A percentile compares a stretch with the other conserved stretches of the same genome.
These are phyloP conservation scores for Sogatella furcifera DNA, from an alignment of 1,140 invertebrate species.

Conservation along the genomic window DNA sequence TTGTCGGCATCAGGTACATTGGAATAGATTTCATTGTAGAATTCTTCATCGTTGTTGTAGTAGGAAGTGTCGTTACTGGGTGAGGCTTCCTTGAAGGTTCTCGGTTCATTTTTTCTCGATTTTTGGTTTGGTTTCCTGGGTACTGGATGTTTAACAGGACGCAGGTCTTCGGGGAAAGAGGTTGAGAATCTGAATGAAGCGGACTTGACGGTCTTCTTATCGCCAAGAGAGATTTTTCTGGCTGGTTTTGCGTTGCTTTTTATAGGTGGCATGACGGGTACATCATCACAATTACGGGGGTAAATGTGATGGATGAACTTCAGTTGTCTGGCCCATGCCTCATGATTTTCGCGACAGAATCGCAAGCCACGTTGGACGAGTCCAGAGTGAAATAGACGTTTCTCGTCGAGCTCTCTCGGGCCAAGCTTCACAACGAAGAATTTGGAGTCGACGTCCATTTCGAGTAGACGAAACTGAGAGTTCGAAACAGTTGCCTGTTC, in stretches of 20 bases:
- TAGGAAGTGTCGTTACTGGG: too few species aligned
- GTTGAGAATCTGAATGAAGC: constrained; percentile 20
- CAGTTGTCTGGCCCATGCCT: constrained; percentile 19
- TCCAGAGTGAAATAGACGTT: constrained; percentile 15
- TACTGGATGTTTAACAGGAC: constrained; percentile 9
- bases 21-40: not conserved
- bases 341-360: constrained; percentile 16
- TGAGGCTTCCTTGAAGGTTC: too few species aligned
- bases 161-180: constrained; percentile 13
- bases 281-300: constrained; percentile 7
- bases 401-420: constrained; percentile 14
- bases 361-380: constrained; percentile 16
- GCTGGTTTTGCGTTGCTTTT: constrained; percentile 7
- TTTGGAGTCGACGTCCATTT: constrained; percentile 23
- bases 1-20: constrained; percentile 1
- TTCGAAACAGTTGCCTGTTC: not conserved
- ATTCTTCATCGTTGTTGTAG: too few species aligned
- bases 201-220: constrained; percentile 21
- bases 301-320: constrained; percentile 22
- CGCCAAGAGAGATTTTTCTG: constrained; percentile 16
- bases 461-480: constrained; percentile 16
- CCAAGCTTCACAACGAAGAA: constrained; percentile 13
- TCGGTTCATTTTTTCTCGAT: not conserved
- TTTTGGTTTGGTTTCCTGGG: constrained; percentile 1
- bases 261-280: not conserved